Conservation (phyloP, 2,113 vertebrate species). For the Chrysochloris asiatica region DNA sequence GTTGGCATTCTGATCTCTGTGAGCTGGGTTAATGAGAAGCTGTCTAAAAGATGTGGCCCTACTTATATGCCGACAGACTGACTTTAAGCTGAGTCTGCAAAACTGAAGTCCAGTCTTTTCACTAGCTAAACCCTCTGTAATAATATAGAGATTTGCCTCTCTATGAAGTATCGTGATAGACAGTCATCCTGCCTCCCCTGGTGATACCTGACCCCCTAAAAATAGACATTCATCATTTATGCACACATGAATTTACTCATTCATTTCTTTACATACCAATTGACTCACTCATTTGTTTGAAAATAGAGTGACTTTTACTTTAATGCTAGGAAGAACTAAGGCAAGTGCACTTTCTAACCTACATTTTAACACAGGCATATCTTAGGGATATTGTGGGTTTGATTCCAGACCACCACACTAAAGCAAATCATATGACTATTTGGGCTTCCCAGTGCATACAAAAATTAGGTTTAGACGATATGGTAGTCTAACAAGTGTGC, state of each 20-base stretch:
- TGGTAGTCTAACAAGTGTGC: no score
- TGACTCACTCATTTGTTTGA: neutral
- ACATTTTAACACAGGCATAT: neutral
- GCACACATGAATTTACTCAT: neutral
- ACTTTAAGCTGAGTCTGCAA: constrained; percentile 61
- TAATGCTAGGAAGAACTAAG: constrained; percentile 16
- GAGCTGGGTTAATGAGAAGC: constrained; percentile 54
- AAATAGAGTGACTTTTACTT: constrained; percentile 22
- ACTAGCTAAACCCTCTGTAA: constrained; percentile 33
- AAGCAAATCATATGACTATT: no score
- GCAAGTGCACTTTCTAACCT: neutral
- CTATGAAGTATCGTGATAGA: constrained; percentile 56
- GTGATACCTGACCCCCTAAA: neutral
- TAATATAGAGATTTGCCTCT: constrained; percentile 54
- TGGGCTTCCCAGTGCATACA: no score
- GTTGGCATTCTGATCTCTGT: constrained; percentile 45
- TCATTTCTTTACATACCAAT: constrained; percentile 5
- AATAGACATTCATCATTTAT: constrained; percentile 15
- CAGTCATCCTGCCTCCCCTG: constrained; percentile 40
- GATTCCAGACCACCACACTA: no score
- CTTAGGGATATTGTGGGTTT: neutral
- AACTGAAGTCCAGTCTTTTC: constrained; percentile 54
- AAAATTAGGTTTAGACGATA: no score
- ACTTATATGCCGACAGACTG: constrained; percentile 48
- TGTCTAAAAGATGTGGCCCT: neutral